phyloP scores from a whole-genome alignment of 1,140 invertebrate genomes.

The Pemphigus obesinymphae region DNA sequence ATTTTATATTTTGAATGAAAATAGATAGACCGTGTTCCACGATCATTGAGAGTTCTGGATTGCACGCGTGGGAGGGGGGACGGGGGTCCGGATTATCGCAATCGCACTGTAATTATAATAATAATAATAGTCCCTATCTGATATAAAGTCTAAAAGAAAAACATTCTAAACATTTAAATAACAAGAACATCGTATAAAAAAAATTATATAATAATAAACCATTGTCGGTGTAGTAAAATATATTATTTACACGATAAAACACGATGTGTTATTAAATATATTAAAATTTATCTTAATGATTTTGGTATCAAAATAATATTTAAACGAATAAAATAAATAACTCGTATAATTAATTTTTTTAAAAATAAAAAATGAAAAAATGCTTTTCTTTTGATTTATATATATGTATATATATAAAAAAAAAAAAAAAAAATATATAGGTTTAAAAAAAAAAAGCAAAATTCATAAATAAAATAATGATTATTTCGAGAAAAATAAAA shows the following conservation, averaged over 20 bases:
- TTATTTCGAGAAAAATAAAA: neutral
- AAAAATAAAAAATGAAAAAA: neutral
- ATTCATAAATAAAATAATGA: neutral
- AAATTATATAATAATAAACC: conserved; percentile 31
- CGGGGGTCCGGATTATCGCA: too few species aligned
- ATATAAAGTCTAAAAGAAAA: conserved; percentile 41
- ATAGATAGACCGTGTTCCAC: too few species aligned
- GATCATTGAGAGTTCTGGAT: too few species aligned
- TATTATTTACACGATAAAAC: conserved; percentile 33
- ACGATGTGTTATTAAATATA: conserved; percentile 14
- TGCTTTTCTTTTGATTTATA: neutral
- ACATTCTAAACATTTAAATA: conserved; percentile 42
- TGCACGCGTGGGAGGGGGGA: too few species aligned
- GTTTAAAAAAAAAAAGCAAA: neutral
- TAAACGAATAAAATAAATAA: conserved; percentile 21
- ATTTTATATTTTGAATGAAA: too few species aligned
- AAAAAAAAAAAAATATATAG: neutral
- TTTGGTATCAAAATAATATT: conserved; percentile 36
- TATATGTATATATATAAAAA: neutral
- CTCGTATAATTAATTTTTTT: neutral
- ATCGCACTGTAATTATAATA: neutral
- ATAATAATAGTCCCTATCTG: conserved; percentile 12
- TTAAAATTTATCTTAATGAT: conserved; percentile 37
- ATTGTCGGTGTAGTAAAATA: conserved; percentile 35
- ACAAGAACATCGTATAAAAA: conserved; percentile 41